phyloP scores from a whole-genome alignment of 2,888 invertebrate species.

The Endomychus coccineus region DNA sequence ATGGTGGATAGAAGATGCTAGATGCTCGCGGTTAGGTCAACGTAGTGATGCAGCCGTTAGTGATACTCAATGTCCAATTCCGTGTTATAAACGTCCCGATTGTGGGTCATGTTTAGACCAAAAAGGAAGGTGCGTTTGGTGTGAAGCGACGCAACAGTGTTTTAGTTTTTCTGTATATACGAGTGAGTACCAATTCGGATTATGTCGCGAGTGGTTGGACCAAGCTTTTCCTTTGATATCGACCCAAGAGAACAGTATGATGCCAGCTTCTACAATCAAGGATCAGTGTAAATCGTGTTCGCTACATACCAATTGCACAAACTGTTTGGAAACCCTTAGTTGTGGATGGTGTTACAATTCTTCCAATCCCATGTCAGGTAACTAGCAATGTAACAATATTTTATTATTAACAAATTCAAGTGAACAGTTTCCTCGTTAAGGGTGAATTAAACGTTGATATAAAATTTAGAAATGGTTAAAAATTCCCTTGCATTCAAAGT shows the following conservation, averaged over 20 bases:
- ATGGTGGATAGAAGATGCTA: constrained; percentile 85
- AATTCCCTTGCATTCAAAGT: too few relatives aligned
- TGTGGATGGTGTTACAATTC: constrained; percentile 93
- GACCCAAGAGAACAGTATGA: constrained; percentile 35
- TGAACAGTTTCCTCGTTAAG: too few relatives aligned
- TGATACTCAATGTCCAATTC: constrained; percentile 64
- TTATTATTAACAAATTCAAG: too few relatives aligned
- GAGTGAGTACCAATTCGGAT: constrained; percentile 87
- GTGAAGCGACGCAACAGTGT: constrained; percentile 85
- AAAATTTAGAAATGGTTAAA: too few relatives aligned
- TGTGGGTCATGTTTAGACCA: constrained; percentile 80
- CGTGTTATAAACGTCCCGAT: constrained; percentile 69
- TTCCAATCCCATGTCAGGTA: constrained; percentile 80
- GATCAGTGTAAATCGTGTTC: constrained; percentile 78
- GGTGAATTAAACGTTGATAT: too few relatives aligned
- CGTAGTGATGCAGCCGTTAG: constrained; percentile 59
- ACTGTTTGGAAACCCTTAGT: constrained; percentile 73
- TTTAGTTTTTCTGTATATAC: constrained; percentile 95
- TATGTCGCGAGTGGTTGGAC: constrained; percentile 90
- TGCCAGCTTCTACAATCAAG: constrained; percentile 36
- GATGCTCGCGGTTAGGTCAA: constrained; percentile 74
- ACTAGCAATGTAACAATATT: too few relatives aligned
- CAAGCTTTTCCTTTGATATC: constrained; percentile 54
- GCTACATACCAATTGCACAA: constrained; percentile 65
- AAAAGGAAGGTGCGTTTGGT: constrained; percentile 88